These are phyloP conservation scores for Corythucha ciliata DNA, from an alignment of 2,888 invertebrate genomes.

Conservation along the genomic window DNA sequence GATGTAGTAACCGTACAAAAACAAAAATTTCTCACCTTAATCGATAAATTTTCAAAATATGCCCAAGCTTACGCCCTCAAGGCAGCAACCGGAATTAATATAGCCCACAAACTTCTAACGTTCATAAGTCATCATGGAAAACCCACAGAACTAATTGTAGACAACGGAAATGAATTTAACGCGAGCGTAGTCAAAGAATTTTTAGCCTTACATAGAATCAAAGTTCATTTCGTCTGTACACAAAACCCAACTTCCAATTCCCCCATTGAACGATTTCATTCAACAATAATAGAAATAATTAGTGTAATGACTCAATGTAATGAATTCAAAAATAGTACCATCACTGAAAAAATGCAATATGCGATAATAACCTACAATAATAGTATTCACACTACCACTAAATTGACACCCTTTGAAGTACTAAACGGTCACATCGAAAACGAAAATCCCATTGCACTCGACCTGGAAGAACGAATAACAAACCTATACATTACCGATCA, in stretches of 20 bases:
- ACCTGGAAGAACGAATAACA: not conserved
- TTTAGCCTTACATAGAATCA: constrained; percentile 11
- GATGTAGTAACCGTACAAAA: constrained; percentile 12
- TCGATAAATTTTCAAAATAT: constrained; percentile 19
- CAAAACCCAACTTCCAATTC: constrained; percentile 20
- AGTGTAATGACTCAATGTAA: constrained; percentile 10
- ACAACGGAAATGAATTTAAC: constrained; percentile 17
- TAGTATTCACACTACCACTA: constrained; percentile 6
- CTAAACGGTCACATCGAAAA: constrained; percentile 7
- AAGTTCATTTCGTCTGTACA: constrained; percentile 17
- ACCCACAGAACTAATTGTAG: constrained; percentile 7
- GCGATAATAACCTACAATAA: constrained; percentile 9
- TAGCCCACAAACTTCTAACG: constrained; percentile 8
- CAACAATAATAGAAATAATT: constrained; percentile 16
- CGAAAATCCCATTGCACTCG: not conserved
- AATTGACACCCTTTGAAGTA: constrained; percentile 15
- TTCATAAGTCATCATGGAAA: constrained; percentile 19
- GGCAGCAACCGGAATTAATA: constrained; percentile 3
- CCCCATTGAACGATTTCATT: constrained; percentile 19
- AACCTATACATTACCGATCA: not conserved
- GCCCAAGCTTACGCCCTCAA: constrained; percentile 9
- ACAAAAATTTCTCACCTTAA: constrained; percentile 14
- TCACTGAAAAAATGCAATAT: not conserved
- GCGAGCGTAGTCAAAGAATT: constrained; percentile 20
- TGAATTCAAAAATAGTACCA: constrained; percentile 11